Percentiles rank a stretch among this genome's conserved stretches.
Evolutionary conservation across 2,113 vertebrate genomes (phyloP).

Genomic region (Ceyx margarethae): DNA sequence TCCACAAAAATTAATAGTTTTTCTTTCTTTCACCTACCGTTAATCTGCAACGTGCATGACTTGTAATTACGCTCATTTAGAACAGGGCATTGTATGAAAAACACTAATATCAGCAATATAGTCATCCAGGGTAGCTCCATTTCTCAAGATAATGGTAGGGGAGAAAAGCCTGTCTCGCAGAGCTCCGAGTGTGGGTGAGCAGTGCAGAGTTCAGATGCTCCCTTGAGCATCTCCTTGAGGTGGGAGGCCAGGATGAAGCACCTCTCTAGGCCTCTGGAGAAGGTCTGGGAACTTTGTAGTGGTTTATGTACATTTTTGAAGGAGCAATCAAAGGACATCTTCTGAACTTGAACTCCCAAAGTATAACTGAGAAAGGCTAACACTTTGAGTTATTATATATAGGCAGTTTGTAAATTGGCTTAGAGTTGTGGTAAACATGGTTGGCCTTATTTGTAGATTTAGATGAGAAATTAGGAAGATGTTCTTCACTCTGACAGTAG

Average conservation of each 20-base stretch:
- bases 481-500: no score
- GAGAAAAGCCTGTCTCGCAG: fast-evolving
- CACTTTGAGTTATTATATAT: background rate
- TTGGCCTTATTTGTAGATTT: background rate
- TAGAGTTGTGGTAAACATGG: background rate
- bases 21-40: background rate
- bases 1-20: background rate
- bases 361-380: background rate
- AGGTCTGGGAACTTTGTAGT: background rate
- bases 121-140: background rate
- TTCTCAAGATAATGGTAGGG: background rate
- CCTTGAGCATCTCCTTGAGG: background rate
- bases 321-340: background rate
- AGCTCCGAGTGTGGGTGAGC: background rate
- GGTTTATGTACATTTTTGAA: background rate
- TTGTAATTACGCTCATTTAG: background rate
- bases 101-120: background rate
- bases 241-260: background rate
- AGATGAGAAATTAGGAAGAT: no score
- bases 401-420: background rate
- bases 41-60: background rate
- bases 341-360: background rate
- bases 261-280: background rate
- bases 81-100: background rate
- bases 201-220: background rate